phyloP scores from a whole-genome alignment of 2,888 invertebrate genomes.

The Escarpia spicata region DNA sequence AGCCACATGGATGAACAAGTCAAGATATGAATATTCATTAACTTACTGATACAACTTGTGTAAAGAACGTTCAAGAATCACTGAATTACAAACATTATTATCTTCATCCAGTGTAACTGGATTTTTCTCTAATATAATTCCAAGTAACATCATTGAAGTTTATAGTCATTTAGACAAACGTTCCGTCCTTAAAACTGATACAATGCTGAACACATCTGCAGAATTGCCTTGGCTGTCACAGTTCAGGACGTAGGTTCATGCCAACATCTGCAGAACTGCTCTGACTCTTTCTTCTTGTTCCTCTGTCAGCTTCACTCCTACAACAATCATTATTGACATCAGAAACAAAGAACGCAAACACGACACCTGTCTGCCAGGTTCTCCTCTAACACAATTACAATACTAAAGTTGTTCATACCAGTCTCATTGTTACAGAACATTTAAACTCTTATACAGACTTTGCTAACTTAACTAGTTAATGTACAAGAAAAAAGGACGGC shows the following conservation, averaged over 20 bases:
- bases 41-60: neutral
- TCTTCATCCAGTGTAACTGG: neutral
- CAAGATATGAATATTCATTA: too few species aligned
- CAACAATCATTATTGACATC: neutral
- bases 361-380: neutral
- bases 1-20: too few species aligned
- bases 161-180: neutral
- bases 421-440: too few species aligned
- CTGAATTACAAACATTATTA: neutral
- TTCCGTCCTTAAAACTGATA: neutral
- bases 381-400: neutral
- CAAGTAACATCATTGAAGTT: neutral
- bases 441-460: neutral
- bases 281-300: conserved; percentile 34
- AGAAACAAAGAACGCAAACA: neutral
- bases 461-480: neutral
- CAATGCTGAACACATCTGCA: neutral
- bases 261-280: conserved; percentile 35
- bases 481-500: neutral
- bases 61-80: neutral
- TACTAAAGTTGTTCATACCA: neutral
- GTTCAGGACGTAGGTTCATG: conserved; percentile 25
- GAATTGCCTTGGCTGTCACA: neutral
- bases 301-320: conserved; percentile 18
- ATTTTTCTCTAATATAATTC: neutral